phyloP scores from a whole-genome alignment of 1,140 invertebrate species.

The Atta colombica region DNA sequence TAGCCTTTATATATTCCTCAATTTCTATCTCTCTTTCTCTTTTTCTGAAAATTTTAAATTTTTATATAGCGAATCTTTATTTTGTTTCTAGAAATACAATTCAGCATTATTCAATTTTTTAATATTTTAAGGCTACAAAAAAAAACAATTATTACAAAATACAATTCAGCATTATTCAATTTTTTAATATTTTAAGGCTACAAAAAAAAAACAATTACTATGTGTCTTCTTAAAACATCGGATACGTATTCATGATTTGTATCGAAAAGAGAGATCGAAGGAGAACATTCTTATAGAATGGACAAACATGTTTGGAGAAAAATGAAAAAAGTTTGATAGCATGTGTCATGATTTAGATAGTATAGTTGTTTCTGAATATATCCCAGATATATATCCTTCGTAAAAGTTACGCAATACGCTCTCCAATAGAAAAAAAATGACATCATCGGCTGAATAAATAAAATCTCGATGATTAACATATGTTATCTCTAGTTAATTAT shows the following conservation, averaged over 20 bases:
- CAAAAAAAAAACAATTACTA: background rate
- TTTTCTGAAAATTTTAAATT: background rate
- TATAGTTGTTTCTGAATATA: conserved; percentile 39
- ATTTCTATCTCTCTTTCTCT: background rate
- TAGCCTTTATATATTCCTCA: background rate
- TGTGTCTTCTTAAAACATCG: background rate
- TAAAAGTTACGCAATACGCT: conserved; percentile 4
- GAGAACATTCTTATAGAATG: background rate
- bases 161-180: conserved; percentile 5
- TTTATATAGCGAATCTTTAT: background rate
- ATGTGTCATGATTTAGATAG: conserved; percentile 32
- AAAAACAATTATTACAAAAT: background rate
- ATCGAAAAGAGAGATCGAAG: conserved; percentile 24
- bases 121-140: background rate
- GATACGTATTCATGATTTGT: background rate
- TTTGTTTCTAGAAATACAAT: background rate
- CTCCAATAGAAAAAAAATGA: background rate
- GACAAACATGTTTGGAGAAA: conserved; percentile 35
- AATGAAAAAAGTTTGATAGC: conserved; percentile 62
- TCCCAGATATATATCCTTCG: conserved; percentile 11
- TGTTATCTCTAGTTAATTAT: conserved; percentile 24
- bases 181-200: background rate
- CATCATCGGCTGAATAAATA: conserved; percentile 25
- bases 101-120: conserved; percentile 8
- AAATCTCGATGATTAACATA: background rate